Percentiles rank a stretch among this genome's conserved stretches.
Evolutionary conservation across 2,888 invertebrate genomes (phyloP).

Genomic region (Synergus laeviventris): DNA sequence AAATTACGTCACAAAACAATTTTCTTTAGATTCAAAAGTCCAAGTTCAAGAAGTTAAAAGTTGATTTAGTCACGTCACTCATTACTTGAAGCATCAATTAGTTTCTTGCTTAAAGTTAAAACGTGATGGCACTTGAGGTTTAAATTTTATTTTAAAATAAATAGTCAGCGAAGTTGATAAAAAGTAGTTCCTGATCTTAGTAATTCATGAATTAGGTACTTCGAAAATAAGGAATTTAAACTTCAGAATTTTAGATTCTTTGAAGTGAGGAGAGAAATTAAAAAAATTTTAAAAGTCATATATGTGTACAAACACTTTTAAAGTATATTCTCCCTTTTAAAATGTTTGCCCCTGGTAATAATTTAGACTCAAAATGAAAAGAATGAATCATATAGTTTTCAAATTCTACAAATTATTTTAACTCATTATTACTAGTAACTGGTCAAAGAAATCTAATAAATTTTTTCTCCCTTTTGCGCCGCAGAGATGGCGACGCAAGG

Average conservation of each 20-base stretch:
- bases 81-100: constrained; percentile 6
- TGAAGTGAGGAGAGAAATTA: not conserved
- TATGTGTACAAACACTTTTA: too few species aligned
- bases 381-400: too few species aligned
- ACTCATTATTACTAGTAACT: constrained; percentile 24
- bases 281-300: too few species aligned
- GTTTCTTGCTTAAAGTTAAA: not conserved
- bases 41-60: not conserved
- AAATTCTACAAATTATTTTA: not conserved
- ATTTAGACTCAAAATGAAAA: too few species aligned
- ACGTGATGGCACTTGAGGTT: not conserved
- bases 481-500: constrained; percentile 74
- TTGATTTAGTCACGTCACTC: constrained; percentile 5
- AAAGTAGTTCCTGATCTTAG: not conserved
- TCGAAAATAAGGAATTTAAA: not conserved
- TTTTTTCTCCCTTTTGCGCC: constrained; percentile 70
- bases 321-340: too few species aligned
- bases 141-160: not conserved
- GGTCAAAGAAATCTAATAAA: constrained; percentile 32
- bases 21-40: not conserved
- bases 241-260: not conserved
- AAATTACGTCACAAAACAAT: not conserved
- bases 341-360: too few species aligned
- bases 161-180: not conserved
- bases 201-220: not conserved